phyloP scores from a whole-genome alignment of 2,113 vertebrate species.

The Lycaon pictus region DNA sequence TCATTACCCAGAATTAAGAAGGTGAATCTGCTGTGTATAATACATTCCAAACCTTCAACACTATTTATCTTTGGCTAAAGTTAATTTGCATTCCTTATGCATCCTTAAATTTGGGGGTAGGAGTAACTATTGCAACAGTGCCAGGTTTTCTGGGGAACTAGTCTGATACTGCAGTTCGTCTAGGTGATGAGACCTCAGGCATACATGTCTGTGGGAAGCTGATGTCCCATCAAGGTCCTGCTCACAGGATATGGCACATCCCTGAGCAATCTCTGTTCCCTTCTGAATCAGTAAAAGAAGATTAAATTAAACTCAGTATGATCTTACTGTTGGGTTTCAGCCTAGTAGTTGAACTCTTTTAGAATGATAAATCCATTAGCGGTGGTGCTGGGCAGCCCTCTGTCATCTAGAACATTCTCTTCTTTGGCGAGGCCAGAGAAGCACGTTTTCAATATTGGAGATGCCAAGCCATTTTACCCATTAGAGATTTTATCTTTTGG shows the following conservation, averaged over 20 bases:
- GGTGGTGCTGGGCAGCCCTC: rapidly evolving
- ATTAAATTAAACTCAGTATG: neutral
- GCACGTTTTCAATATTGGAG: neutral
- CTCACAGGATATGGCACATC: neutral
- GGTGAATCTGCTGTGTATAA: neutral
- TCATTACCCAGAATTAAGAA: neutral
- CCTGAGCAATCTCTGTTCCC: too few relatives aligned
- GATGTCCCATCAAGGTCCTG: neutral
- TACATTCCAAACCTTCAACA: too few relatives aligned
- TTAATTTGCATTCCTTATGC: too few relatives aligned
- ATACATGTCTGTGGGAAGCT: rapidly evolving
- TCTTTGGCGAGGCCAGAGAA: neutral
- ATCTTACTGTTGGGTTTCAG: neutral
- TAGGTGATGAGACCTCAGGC: neutral
- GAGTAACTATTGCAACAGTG: rapidly evolving
- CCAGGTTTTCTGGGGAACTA: too few relatives aligned
- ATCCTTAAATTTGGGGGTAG: too few relatives aligned
- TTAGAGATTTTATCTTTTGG: neutral
- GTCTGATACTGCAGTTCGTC: rapidly evolving
- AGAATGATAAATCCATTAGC: neutral
- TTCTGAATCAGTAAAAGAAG: neutral
- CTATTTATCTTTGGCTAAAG: neutral
- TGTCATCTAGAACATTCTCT: neutral
- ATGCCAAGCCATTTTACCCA: neutral
- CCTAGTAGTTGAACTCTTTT: neutral